Percentiles rank a stretch among this genome's conserved stretches.
These are phyloP conservation scores for Eutrigla gurnardus DNA, from an alignment of 2,797 vertebrate genomes.

Conservation along the genomic window DNA sequence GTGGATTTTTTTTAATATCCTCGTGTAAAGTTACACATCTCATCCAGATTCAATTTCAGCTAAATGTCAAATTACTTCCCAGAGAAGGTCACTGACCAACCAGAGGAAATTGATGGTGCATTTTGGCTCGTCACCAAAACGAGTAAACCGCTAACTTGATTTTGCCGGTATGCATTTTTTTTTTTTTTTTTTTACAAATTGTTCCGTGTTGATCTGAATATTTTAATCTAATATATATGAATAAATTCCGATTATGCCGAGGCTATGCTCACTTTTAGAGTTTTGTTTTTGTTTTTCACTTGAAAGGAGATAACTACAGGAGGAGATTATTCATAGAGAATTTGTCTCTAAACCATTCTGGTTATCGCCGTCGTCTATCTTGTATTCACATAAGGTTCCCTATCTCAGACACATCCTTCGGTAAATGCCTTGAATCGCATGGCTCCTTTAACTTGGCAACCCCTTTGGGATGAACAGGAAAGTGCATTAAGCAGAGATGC, in stretches of 20 bases:
- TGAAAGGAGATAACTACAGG: conserved; percentile 63
- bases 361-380: conserved; percentile 78
- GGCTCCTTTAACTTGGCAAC: conserved; percentile 76
- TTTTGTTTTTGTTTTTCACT: conserved; percentile 63
- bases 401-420: conserved; percentile 77
- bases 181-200: conserved; percentile 17
- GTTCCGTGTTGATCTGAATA: conserved; percentile 30
- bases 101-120: conserved; percentile 62
- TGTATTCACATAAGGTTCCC: conserved; percentile 77
- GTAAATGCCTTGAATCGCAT: conserved; percentile 79
- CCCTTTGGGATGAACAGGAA: conserved; percentile 79
- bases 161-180: conserved; percentile 29
- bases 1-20: conserved; percentile 65
- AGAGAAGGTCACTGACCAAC: conserved; percentile 75
- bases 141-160: conserved; percentile 59
- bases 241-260: conserved; percentile 16
- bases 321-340: conserved; percentile 72
- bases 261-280: conserved; percentile 44
- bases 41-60: conserved; percentile 75
- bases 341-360: conserved; percentile 67
- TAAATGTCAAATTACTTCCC: conserved; percentile 75
- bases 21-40: conserved; percentile 66
- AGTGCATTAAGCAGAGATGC: conserved; percentile 72
- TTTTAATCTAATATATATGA: conserved; percentile 42
- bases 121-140: conserved; percentile 58